Conservation (phyloP, 53 echinoderm and acorn worm genomes). For the Paracentrotus lividus region DNA sequence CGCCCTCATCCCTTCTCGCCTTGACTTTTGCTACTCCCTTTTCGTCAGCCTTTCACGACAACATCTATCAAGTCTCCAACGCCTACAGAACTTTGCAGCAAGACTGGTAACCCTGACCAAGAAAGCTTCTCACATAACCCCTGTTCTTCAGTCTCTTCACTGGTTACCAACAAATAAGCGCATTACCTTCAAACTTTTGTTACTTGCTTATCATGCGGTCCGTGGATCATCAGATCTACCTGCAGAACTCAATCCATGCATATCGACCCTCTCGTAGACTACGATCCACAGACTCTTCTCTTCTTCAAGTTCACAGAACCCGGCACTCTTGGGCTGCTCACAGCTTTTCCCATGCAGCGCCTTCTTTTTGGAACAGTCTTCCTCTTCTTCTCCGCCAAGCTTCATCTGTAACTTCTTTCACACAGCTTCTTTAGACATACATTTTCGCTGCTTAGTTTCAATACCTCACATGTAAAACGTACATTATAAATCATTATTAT, state of each 20-base stretch:
- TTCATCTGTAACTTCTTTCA: not conserved
- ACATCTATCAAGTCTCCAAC: conserved; percentile 41
- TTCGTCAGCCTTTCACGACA: conserved; percentile 31
- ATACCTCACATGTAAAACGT: no score
- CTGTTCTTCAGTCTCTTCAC: conserved; percentile 44
- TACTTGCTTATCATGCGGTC: not conserved
- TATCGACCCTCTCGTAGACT: not conserved
- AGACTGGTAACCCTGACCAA: conserved; percentile 62
- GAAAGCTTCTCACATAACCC: conserved; percentile 16
- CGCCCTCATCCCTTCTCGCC: conserved; percentile 58
- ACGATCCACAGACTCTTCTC: not conserved
- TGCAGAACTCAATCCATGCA: conserved; percentile 4
- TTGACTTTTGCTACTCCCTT: conserved; percentile 57
- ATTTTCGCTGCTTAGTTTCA: no score
- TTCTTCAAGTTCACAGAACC: not conserved
- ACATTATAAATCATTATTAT: no score
- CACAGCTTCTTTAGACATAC: no score
- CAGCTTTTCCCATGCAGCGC: conserved; percentile 18
- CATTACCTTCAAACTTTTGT: no score
- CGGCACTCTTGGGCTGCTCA: not conserved
- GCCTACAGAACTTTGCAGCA: conserved; percentile 55
- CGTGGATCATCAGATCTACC: not conserved
- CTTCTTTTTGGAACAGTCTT: conserved; percentile 7
- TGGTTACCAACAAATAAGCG: conserved; percentile 44
- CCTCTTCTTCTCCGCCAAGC: conserved; percentile 17